Evolutionary conservation across 2,888 invertebrate species (phyloP).

Genomic region (Hedychridium roseum): DNA sequence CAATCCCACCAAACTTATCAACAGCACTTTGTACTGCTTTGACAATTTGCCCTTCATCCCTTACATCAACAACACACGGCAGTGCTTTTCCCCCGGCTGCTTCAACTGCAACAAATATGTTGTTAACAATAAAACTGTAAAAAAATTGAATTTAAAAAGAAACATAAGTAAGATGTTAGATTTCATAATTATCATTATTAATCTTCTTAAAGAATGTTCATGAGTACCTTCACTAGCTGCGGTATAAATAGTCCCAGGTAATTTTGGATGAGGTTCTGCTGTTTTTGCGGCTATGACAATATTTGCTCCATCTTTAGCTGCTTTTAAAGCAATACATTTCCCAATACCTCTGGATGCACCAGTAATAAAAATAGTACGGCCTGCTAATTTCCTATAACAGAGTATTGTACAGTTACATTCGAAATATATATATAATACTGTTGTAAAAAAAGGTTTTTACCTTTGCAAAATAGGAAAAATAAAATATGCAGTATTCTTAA

Average conservation of each 20-base stretch:
- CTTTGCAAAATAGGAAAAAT: too few species aligned
- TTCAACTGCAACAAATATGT: conserved; percentile 80
- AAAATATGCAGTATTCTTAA: too few species aligned
- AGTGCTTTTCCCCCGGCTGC: conserved; percentile 85
- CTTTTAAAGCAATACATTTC: conserved; percentile 91
- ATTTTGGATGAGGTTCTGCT: conserved; percentile 86
- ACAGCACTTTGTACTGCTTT: conserved; percentile 79
- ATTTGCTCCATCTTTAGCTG: conserved; percentile 91
- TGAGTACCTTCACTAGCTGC: conserved; percentile 86
- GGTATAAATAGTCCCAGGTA: conserved; percentile 91
- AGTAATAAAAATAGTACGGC: conserved; percentile 92
- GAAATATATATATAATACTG: not conserved
- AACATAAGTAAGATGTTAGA: not conserved
- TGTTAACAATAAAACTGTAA: conserved; percentile 11
- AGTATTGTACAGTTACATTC: not conserved
- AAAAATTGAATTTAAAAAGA: conserved; percentile 1
- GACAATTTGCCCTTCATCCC: conserved; percentile 80
- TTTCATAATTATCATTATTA: conserved; percentile 1
- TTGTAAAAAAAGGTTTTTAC: too few species aligned
- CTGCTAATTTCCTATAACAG: conserved; percentile 74
- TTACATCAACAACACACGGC: conserved; percentile 88
- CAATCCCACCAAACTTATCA: conserved; percentile 92
- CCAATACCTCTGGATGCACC: conserved; percentile 98
- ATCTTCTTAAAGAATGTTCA: too few species aligned
- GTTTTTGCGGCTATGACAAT: conserved; percentile 93